A percentile compares a stretch with the other conserved stretches of the same genome.
These are phyloP conservation scores for Propsilocerus akamusi DNA, from an alignment of 1,140 invertebrate genomes.

Conservation along the genomic window DNA sequence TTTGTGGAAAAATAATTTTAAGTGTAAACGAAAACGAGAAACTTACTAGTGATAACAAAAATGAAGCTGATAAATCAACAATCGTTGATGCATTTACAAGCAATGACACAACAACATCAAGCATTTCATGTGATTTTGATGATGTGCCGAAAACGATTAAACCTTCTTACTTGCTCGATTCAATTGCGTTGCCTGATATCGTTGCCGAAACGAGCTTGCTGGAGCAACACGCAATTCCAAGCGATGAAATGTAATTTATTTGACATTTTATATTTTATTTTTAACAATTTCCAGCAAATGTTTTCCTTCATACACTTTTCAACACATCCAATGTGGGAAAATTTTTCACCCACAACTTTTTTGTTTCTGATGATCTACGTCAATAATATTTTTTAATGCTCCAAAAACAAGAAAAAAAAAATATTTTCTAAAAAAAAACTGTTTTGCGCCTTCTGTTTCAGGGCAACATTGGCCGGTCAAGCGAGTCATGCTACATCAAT, in stretches of 20 bases:
- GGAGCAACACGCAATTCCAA: background rate
- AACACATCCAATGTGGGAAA: too few relatives aligned
- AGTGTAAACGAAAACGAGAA: background rate
- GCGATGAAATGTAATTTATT: background rate
- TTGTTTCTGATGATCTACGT: too few relatives aligned
- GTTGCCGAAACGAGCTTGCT: background rate
- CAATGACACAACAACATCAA: background rate
- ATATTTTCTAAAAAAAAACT: too few relatives aligned
- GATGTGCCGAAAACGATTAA: conserved; percentile 1
- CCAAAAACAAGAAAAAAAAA: too few relatives aligned
- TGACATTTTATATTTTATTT: background rate
- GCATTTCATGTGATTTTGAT: conserved; percentile 1
- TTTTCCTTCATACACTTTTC: too few relatives aligned
- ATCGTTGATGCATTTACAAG: background rate
- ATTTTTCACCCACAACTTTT: too few relatives aligned
- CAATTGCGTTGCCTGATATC: background rate
- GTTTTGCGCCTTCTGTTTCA: conserved; percentile 10
- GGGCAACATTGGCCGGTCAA: conserved; percentile 31
- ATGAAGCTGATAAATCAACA: background rate
- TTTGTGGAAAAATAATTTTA: conserved; percentile 1
- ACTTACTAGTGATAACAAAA: background rate
- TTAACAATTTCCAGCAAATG: too few relatives aligned
- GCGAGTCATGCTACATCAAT: too few relatives aligned
- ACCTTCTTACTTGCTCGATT: background rate
- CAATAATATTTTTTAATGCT: too few relatives aligned